Percentiles rank a stretch among this genome's conserved stretches.
Evolutionary conservation across 2,888 invertebrate genomes (phyloP).

Genomic region (Dysmachus trigonus): DNA sequence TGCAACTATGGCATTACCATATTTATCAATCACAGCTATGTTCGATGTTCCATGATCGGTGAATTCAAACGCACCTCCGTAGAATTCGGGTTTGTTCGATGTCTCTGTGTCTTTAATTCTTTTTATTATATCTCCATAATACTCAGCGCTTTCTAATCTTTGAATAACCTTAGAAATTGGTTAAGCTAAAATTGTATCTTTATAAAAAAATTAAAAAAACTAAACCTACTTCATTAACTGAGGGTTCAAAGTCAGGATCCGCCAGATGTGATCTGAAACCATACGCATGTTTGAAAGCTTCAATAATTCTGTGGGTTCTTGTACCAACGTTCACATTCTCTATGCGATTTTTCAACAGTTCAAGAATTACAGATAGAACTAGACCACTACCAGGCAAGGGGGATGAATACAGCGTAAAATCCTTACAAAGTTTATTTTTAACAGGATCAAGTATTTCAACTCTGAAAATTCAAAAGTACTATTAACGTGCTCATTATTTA

Average conservation of each 20-base stretch:
- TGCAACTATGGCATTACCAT: constrained; percentile 89
- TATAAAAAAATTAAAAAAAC: background rate
- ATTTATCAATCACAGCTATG: constrained; percentile 79
- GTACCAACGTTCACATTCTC: constrained; percentile 58
- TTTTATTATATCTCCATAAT: constrained; percentile 67
- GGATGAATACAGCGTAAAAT: constrained; percentile 76
- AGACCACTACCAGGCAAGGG: constrained; percentile 89
- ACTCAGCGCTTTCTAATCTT: constrained; percentile 72
- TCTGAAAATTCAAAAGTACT: constrained; percentile 48
- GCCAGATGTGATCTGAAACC: constrained; percentile 80
- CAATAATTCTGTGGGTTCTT: background rate
- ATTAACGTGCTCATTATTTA: background rate
- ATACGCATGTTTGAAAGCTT: constrained; percentile 70
- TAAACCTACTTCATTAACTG: constrained; percentile 51
- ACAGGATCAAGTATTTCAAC: constrained; percentile 73
- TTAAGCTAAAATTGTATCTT: background rate
- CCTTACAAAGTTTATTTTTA: constrained; percentile 67
- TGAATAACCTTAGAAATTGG: constrained; percentile 68
- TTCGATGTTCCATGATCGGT: constrained; percentile 91
- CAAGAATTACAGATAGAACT: constrained; percentile 82
- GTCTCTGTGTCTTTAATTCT: constrained; percentile 68
- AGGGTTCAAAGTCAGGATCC: constrained; percentile 68
- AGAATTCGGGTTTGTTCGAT: constrained; percentile 73
- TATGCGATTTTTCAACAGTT: constrained; percentile 71
- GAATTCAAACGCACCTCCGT: constrained; percentile 73